Evolutionary conservation across 2,797 vertebrate species (phyloP), one percentile per base, ranked within the genome.

Genomic region (Cheirogaleus major): DNA sequence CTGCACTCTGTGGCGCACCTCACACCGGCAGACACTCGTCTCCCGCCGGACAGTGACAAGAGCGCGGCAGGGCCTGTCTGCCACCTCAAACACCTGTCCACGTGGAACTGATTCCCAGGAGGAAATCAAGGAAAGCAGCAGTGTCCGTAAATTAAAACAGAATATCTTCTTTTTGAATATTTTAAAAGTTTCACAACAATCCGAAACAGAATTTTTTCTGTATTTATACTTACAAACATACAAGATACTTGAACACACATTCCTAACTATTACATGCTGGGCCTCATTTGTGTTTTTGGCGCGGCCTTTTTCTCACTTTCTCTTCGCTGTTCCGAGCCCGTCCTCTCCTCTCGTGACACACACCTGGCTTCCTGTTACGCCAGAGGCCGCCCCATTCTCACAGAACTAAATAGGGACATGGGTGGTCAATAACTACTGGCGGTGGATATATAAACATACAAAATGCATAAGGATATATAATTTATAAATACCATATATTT

Each of bases 31-130:
- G 61, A 63, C 27, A 27, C 30, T 32, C 30, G 17, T 50, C 17
- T 75, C 73, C 61, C 1, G 0, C 30, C 6, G 27, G 65, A 70
- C 18, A 22, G 32, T 22, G 4, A 45, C 38, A 0, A 8, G 4
- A 3, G 57, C 7, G 20, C 32, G 7, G 32, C 43, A 6, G 2
- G 43, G 32, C 4, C 2, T 25, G 5, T 4, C 69, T 0, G 30
- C 38, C 1, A 2, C 78, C 55, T 45, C 2, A 4, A 30, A 32
- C 23, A 57, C 50, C 70, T 59, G 61, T 30, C n/a, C 1, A 15
- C 9, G 1, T 2, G 10, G 80, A 76, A 41, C 89, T 23, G 13
- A 59, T 17, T 32, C 5, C 38, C 50, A 2, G 0, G 5, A 13
- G 25, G 20, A 57, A 84, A 63, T 45, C 2, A 5, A 22, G 12